Evolutionary conservation across 2,797 vertebrate genomes (phyloP), one percentile per base, ranked within the genome.

Genomic region (Enteromius paludinosus): DNA sequence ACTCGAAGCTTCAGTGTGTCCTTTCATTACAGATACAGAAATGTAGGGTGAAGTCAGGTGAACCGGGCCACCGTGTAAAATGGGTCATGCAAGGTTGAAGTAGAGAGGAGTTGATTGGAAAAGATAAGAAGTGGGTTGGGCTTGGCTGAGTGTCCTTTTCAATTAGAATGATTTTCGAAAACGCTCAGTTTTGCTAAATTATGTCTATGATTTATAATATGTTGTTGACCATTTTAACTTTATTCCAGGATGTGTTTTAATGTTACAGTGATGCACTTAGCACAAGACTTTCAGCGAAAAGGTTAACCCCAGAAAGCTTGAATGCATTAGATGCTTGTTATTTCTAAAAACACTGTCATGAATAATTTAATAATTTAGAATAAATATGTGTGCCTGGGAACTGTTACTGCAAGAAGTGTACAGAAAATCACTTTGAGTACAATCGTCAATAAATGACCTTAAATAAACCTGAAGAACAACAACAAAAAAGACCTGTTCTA

Each of bases 31-130:
- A 38, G 49, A 41, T 56, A 52, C 14, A 23, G 33, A 76, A 75
- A 20, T 35, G 30, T 43, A 18, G 54, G 38, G 54, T 76, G 56
- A 76, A 76, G 56, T 62, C 23, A 45, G 56, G 73, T 76, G 30
- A 73, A 49, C 25, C 35, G 30, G 38, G 5, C 43, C 68, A 72
- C 47, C 10, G 4, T 30, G 43, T 30, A 30, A 54, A 35, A 54
- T 35, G 52, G 73, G 35, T 61, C 33, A 41, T 23, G 6, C 59
- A 41, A 17, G 30, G 12, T 59, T 38, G 6, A 12, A 49, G 3
- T 15, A 52, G 17, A 18, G 18, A 66, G 33, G 17, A 20, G 30
- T 5, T 18, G 61, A 47, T 15, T 10, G 14, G 14, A 45, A 38
- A 12, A 3, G 2, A 41, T 23, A 23, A 23, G 41, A 43, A 11